Evolutionary conservation across 2,888 invertebrate genomes (phyloP), one percentile per base, ranked within the genome.

Genomic region (Philhelius pedissequus): DNA sequence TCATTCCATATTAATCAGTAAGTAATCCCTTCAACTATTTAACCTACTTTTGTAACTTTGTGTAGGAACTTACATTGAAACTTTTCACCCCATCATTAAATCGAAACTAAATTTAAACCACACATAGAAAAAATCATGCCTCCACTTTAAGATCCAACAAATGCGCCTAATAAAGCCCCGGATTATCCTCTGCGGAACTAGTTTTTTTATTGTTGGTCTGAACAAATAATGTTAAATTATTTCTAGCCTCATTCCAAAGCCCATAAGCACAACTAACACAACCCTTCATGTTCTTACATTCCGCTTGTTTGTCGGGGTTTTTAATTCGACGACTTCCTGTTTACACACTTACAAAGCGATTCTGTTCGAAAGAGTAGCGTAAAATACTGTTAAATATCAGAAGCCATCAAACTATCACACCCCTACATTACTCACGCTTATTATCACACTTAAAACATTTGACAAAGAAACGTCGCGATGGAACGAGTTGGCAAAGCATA

Each of bases 361-460:
- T 38, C 5, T 15, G 11, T 32, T 0, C 11, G 15, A 8, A 52
- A 52, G 15, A 15, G 15, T 2, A 54, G 18, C 32, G 32, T 20
- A 20, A 54, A 54, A 54, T 54, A 54, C 54, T 18, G 20, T 56
- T 20, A 35, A 56, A 35, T 56, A 38, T 58, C 38, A 18, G 58
- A 58, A 58, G 58, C 58, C 38, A 58, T 0, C 11, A 58, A 58
- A 58, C 35, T 38, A 22, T 58, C 35, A 38, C 58, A 58, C 58
- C 58, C 35, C 9, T 5, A n/a, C n/a, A 58, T 58, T 58, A 58
- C 8, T 58, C 3, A 20, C 38, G 58, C 58, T 25, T 58, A 58
- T 58, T 58, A 58, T 58, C 35, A 58, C 40, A 40, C 35, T 56
- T 27, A 27, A 9, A 15, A 40, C 40, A 60, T 60, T 60, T 60